phyloP scores from a whole-genome alignment of 1,140 invertebrate species.

The Drosophila saltans region DNA sequence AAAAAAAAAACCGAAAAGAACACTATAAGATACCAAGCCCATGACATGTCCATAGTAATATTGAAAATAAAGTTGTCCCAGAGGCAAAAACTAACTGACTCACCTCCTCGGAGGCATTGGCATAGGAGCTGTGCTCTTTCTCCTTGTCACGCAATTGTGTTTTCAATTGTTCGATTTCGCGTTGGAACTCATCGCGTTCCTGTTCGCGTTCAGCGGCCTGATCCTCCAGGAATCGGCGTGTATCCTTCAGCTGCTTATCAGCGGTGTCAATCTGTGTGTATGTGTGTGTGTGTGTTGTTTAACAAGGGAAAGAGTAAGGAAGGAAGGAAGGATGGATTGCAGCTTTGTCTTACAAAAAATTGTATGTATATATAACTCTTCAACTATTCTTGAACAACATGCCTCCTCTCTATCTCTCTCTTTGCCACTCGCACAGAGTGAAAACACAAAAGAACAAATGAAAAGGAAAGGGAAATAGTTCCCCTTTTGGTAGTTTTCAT shows the following conservation, averaged over 20 bases:
- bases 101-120: constrained; percentile 85
- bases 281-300: constrained; percentile 37
- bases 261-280: constrained; percentile 88
- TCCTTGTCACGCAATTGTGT: constrained; percentile 87
- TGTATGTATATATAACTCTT: constrained; percentile 47
- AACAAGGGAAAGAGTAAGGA: constrained; percentile 17
- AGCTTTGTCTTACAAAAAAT: constrained; percentile 10
- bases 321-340: not conserved
- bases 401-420: constrained; percentile 55
- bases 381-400: constrained; percentile 47
- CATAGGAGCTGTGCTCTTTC: constrained; percentile 85
- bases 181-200: constrained; percentile 90
- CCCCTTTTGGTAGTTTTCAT: too few species aligned
- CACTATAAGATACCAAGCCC: constrained; percentile 18
- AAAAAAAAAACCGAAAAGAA: constrained; percentile 37
- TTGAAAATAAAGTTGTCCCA: not conserved
- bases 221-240: constrained; percentile 90
- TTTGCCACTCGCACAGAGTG: constrained; percentile 1
- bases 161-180: constrained; percentile 86
- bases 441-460: constrained; percentile 6
- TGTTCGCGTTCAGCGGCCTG: constrained; percentile 90
- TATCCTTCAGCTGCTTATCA: constrained; percentile 90
- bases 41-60: constrained; percentile 11
- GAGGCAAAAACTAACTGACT: constrained; percentile 54
- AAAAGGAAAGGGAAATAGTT: not conserved